Conservation (phyloP, 2,113 vertebrate genomes). For the Heterotilapia buettikoferi region DNA sequence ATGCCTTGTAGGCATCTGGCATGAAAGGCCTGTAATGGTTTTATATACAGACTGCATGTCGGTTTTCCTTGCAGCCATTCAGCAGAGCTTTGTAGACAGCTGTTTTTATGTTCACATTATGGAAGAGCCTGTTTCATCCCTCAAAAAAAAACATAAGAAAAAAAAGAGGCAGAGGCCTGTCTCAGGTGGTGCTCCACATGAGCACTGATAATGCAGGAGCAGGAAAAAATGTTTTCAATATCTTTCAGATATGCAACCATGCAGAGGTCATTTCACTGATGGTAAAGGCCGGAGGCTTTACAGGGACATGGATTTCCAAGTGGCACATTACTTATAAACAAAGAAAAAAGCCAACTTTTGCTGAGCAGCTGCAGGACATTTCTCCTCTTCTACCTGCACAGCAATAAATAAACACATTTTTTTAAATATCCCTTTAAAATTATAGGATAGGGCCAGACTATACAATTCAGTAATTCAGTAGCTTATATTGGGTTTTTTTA, state of each 20-base stretch:
- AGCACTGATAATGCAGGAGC: neutral
- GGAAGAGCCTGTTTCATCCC: constrained; percentile 2
- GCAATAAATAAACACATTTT: neutral
- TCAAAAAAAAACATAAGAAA: accelerated
- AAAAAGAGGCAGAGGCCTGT: neutral
- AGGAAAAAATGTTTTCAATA: neutral
- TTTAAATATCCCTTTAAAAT: neutral
- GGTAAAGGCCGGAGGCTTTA: neutral
- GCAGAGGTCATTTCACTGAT: constrained; percentile 14
- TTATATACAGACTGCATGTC: constrained; percentile 32
- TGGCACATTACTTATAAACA: neutral
- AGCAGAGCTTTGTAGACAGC: constrained; percentile 22
- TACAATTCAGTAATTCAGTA: neutral
- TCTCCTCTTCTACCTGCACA: neutral
- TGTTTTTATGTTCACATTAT: constrained; percentile 32
- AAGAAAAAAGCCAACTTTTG: neutral
- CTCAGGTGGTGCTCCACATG: constrained; percentile 30
- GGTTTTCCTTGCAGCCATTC: constrained; percentile 34
- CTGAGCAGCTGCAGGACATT: neutral
- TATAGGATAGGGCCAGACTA: neutral
- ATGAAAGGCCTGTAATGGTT: constrained; percentile 44
- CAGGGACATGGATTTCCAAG: neutral
- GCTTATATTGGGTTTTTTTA: neutral
- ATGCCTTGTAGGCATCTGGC: constrained; percentile 28
- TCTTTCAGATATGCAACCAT: constrained; percentile 1